These are phyloP conservation scores for Teinopalpus imperialis DNA, from an alignment of 2,888 invertebrate genomes.

Conservation along the genomic window DNA sequence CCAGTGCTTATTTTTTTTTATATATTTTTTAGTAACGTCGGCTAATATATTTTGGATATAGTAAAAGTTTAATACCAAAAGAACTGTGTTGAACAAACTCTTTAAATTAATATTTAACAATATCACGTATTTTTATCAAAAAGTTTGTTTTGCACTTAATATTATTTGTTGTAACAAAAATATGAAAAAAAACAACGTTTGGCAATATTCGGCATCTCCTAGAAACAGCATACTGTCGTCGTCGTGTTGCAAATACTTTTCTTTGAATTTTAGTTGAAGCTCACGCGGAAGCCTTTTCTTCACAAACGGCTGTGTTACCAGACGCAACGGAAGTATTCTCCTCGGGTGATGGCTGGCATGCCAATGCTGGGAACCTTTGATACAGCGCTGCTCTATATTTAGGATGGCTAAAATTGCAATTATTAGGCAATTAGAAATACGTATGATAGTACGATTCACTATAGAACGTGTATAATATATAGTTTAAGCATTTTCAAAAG, in stretches of 20 bases:
- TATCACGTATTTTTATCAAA: not conserved
- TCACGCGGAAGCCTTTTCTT: slow-evolving; percentile 85
- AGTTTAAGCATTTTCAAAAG: too few relatives aligned
- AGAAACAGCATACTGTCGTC: slow-evolving; percentile 14
- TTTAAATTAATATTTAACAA: too few relatives aligned
- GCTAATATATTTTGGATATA: slow-evolving; percentile 41
- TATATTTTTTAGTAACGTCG: slow-evolving; percentile 58
- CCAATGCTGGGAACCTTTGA: slow-evolving; percentile 89
- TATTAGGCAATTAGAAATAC: not conserved
- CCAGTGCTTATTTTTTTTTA: slow-evolving; percentile 45
- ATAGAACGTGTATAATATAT: too few relatives aligned
- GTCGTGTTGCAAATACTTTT: slow-evolving; percentile 13
- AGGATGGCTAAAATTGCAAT: slow-evolving; percentile 83
- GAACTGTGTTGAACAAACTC: not conserved
- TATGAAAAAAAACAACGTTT: not conserved
- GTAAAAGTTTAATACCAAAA: not conserved
- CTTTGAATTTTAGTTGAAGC: slow-evolving; percentile 55
- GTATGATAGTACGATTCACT: not conserved
- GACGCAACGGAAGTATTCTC: slow-evolving; percentile 86
- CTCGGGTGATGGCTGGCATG: slow-evolving; percentile 83
- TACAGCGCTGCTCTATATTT: slow-evolving; percentile 89
- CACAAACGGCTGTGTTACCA: slow-evolving; percentile 85
- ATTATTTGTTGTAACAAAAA: slow-evolving; percentile 1
- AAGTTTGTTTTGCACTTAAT: slow-evolving; percentile 1
- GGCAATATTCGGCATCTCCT: slow-evolving; percentile 1